Percentiles rank a stretch among this genome's conserved stretches.
Evolutionary conservation across 2,797 vertebrate species (phyloP).

Genomic region (Sebastes diaconus): DNA sequence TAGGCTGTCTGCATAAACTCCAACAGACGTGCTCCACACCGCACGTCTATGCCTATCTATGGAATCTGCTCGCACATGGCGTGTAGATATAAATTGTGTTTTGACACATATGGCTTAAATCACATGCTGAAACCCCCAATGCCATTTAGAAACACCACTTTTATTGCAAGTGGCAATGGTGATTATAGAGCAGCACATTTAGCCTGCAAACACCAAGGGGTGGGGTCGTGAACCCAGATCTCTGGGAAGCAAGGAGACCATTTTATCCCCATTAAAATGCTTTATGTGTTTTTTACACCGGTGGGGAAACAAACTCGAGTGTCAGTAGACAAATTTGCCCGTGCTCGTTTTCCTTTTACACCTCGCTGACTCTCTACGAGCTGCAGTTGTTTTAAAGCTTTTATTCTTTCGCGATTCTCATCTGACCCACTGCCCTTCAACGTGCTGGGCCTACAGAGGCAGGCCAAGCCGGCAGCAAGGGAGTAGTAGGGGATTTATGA

Average conservation of each 20-base stretch:
- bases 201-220: conserved; percentile 32
- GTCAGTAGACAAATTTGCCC: conserved; percentile 12
- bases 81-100: conserved; percentile 46
- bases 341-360: conserved; percentile 20
- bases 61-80: conserved; percentile 50
- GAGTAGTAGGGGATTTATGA: conserved; percentile 20
- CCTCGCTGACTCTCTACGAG: conserved; percentile 1
- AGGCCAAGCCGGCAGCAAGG: conserved; percentile 45
- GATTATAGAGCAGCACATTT: conserved; percentile 55
- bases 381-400: conserved; percentile 2
- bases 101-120: conserved; percentile 65
- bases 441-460: conserved; percentile 7
- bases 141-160: conserved; percentile 57
- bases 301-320: conserved; percentile 13
- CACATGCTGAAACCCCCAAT: conserved; percentile 41
- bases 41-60: conserved; percentile 23
- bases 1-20: conserved; percentile 32
- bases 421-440: conserved; percentile 42
- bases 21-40: conserved; percentile 14
- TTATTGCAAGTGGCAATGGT: conserved; percentile 50
- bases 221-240: conserved; percentile 17
- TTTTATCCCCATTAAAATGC: conserved; percentile 15
- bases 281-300: conserved; percentile 27
- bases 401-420: conserved; percentile 9
- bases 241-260: background rate